Evolutionary conservation across 2,113 vertebrate species (phyloP).

Genomic region (Pelmatolapia mariae): DNA sequence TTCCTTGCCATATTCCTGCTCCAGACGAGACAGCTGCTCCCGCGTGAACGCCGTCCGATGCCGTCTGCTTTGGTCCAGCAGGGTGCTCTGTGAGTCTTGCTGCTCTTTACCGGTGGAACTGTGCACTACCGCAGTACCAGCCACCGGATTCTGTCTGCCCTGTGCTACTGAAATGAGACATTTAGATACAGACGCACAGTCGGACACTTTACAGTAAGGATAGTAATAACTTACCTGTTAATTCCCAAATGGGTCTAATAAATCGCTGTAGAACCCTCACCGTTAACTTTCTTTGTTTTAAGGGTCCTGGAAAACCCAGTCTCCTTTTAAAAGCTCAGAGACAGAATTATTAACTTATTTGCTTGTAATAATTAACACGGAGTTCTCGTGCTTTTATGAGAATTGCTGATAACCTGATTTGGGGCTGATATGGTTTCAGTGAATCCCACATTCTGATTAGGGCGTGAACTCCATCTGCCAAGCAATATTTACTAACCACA

Average conservation of each 20-base stretch:
- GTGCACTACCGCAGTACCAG: conserved; percentile 5
- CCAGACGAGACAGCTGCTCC: conserved; percentile 60
- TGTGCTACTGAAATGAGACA: conserved; percentile 34
- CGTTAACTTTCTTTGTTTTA: not conserved
- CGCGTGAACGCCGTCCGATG: conserved; percentile 65
- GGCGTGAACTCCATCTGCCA: not conserved
- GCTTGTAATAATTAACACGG: not conserved
- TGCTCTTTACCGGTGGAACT: conserved; percentile 15
- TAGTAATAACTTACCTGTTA: not conserved
- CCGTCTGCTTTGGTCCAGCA: conserved; percentile 61
- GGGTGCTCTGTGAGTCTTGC: conserved; percentile 35
- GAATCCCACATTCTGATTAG: not conserved
- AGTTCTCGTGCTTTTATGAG: not conserved
- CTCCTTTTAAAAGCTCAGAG: not conserved
- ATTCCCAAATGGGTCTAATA: not conserved
- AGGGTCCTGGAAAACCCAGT: not conserved
- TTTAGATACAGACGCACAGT: not conserved
- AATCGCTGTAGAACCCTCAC: not conserved
- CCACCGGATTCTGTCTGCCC: conserved; percentile 45
- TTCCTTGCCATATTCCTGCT: conserved; percentile 66
- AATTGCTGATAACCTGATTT: not conserved
- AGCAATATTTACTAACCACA: not conserved
- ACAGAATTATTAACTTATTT: not conserved
- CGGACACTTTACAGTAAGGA: not conserved
- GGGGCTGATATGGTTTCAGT: not conserved